A percentile compares a stretch with the other conserved stretches of the same genome.
Evolutionary conservation across 2,888 invertebrate genomes (phyloP).

Genomic region (Kryphioiulus occultus): DNA sequence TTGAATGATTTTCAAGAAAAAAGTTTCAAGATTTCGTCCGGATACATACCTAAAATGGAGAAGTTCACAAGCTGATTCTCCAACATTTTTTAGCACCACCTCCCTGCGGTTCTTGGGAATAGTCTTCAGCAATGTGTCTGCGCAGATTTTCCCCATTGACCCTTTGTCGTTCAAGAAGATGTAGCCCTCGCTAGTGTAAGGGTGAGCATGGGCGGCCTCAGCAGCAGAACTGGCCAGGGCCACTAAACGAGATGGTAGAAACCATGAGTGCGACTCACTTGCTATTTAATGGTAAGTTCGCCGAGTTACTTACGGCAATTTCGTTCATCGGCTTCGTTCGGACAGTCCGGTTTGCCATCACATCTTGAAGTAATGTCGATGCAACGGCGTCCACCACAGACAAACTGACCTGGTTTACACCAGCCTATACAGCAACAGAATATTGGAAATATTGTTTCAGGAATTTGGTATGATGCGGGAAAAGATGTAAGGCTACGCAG

Average conservation of each 20-base stretch:
- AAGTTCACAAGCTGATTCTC: conserved; percentile 78
- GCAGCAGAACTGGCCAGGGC: conserved; percentile 76
- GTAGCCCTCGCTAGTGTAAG: conserved; percentile 78
- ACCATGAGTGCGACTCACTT: neutral
- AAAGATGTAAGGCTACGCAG: neutral
- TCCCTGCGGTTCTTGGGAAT: conserved; percentile 66
- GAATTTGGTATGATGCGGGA: neutral
- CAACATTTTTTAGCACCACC: conserved; percentile 73
- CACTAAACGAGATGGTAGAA: conserved; percentile 67
- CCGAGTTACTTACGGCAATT: conserved; percentile 62
- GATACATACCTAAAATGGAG: conserved; percentile 75
- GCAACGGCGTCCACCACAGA: conserved; percentile 71
- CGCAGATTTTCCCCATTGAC: conserved; percentile 79
- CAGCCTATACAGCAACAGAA: conserved; percentile 41
- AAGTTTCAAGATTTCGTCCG: neutral
- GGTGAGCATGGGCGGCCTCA: conserved; percentile 62
- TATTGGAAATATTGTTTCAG: neutral
- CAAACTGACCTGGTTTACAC: conserved; percentile 75
- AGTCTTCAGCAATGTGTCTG: conserved; percentile 75
- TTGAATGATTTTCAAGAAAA: neutral
- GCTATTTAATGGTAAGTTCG: neutral
- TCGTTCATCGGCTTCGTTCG: conserved; percentile 63
- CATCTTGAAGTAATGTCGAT: conserved; percentile 64
- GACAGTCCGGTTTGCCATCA: conserved; percentile 63
- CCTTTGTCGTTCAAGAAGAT: conserved; percentile 86